A percentile compares a stretch with the other conserved stretches of the same genome.
Evolutionary conservation across 2,888 invertebrate genomes (phyloP).

Genomic region (Drosophila multiciliata): DNA sequence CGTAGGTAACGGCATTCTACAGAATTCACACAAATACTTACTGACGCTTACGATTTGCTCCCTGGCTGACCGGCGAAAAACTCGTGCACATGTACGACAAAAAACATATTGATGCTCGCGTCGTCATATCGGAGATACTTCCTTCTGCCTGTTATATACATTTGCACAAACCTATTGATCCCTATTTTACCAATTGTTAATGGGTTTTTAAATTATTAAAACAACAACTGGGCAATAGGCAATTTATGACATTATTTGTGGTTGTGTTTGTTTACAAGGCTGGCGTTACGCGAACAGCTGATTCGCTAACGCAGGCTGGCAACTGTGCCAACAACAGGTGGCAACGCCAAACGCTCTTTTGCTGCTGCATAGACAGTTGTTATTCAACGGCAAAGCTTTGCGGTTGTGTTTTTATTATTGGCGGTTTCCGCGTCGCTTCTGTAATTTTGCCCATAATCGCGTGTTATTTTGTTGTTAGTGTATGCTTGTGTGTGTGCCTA

Average conservation of each 20-base stretch:
- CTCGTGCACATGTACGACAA: too few relatives aligned
- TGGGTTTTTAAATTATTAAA: not conserved
- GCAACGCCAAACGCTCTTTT: constrained; percentile 36
- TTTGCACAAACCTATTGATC: too few relatives aligned
- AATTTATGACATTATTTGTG: not conserved
- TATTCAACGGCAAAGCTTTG: constrained; percentile 56
- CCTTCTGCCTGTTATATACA: too few relatives aligned
- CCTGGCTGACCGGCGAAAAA: too few relatives aligned
- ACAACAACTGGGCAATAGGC: not conserved
- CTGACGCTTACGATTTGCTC: too few relatives aligned
- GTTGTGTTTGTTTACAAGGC: not conserved
- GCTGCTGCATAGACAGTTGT: constrained; percentile 42
- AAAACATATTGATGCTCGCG: too few relatives aligned
- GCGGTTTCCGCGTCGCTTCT: not conserved
- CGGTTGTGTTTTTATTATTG: constrained; percentile 18
- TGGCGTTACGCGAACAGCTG: not conserved
- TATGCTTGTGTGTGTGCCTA: constrained; percentile 28
- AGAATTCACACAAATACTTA: too few relatives aligned
- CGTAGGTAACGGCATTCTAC: too few relatives aligned
- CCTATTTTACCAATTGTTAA: too few relatives aligned
- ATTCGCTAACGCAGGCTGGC: not conserved
- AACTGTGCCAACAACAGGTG: constrained; percentile 29
- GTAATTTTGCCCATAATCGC: constrained; percentile 42
- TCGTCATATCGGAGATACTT: too few relatives aligned
- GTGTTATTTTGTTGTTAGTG: constrained; percentile 32